These are phyloP conservation scores for Danio choprae DNA, from an alignment of 2,797 vertebrate genomes.

Conservation along the genomic window DNA sequence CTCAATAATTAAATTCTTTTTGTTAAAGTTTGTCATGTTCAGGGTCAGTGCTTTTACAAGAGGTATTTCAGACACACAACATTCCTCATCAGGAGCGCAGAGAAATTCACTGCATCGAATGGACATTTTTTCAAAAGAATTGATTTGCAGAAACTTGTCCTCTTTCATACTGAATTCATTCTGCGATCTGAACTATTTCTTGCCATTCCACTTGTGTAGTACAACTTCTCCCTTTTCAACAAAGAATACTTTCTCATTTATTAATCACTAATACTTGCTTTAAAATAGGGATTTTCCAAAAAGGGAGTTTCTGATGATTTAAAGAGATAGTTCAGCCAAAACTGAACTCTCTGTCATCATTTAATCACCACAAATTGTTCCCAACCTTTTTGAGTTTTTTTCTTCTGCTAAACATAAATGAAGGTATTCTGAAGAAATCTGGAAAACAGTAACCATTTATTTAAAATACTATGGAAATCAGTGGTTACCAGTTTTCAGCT, in stretches of 20 bases:
- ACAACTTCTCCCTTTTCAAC: background rate
- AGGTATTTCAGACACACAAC: constrained; percentile 27
- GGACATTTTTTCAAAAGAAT: background rate
- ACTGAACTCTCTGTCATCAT: no score
- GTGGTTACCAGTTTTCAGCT: no score
- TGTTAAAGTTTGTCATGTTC: constrained; percentile 13
- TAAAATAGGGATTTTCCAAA: background rate
- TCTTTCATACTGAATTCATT: constrained; percentile 1
- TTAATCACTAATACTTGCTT: background rate
- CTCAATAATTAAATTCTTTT: background rate
- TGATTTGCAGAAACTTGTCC: background rate
- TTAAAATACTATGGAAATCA: no score
- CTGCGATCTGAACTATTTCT: background rate
- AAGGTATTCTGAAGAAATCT: no score
- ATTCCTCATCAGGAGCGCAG: constrained; percentile 8
- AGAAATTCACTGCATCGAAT: background rate
- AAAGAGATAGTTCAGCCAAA: no score
- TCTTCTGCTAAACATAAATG: no score
- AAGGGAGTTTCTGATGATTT: no score
- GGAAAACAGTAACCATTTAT: no score
- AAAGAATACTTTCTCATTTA: background rate
- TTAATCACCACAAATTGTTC: no score
- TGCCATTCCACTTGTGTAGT: background rate
- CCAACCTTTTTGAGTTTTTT: no score
- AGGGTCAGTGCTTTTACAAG: constrained; percentile 14